Evolutionary conservation across 1,140 invertebrate species (phyloP).

Genomic region (Mycetomoellerius zeteki): DNA sequence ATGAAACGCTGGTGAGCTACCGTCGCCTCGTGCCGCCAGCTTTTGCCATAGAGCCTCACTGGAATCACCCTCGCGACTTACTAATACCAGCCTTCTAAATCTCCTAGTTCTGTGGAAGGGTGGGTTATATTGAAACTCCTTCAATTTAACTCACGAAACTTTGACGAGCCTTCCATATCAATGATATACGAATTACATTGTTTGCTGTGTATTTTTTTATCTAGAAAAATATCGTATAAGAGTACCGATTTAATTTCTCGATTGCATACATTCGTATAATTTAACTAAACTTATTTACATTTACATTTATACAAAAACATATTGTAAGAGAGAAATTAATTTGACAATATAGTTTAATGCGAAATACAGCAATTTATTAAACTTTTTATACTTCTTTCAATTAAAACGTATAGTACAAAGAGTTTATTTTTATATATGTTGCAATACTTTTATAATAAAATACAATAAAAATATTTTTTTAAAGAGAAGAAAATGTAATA

Average conservation of each 20-base stretch:
- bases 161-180: constrained; percentile 36
- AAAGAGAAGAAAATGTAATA: neutral
- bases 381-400: neutral
- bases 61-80: constrained; percentile 82
- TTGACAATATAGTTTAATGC: neutral
- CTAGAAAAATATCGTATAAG: neutral
- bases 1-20: constrained; percentile 87
- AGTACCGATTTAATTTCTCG: neutral
- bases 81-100: constrained; percentile 71
- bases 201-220: neutral
- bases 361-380: neutral
- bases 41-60: constrained; percentile 72
- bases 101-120: constrained; percentile 33
- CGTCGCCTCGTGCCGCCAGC: constrained; percentile 84
- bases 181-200: constrained; percentile 54
- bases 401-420: neutral
- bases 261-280: neutral
- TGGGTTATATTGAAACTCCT: constrained; percentile 73
- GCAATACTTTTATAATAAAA: neutral
- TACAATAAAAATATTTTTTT: neutral
- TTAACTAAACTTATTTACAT: neutral
- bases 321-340: neutral
- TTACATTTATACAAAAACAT: too few relatives aligned
- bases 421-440: neutral
- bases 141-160: constrained; percentile 68